These are phyloP conservation scores for Amphipyra berbera DNA, from an alignment of 2,888 invertebrate genomes.

Conservation along the genomic window DNA sequence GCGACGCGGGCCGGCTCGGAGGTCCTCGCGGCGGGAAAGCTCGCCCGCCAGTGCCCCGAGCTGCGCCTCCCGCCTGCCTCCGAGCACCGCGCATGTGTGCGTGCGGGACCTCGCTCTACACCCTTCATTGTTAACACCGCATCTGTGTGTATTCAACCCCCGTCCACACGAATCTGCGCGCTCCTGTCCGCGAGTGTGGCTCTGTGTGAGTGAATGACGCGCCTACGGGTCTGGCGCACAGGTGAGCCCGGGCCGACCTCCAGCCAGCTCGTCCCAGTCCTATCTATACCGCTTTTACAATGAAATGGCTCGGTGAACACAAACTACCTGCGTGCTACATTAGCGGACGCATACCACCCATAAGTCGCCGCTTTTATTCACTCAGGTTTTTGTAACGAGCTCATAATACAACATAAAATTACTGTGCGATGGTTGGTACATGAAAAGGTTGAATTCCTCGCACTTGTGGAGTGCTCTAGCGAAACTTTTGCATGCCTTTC, in stretches of 20 bases:
- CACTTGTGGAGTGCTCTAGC: slow-evolving; percentile 58
- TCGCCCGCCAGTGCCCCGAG: slow-evolving; percentile 85
- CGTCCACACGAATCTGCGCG: slow-evolving; percentile 49
- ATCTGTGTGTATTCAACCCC: slow-evolving; percentile 50
- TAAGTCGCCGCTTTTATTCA: slow-evolving; percentile 60
- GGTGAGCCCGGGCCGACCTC: slow-evolving; percentile 87
- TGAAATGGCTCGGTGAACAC: slow-evolving; percentile 82
- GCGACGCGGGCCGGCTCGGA: slow-evolving; percentile 74
- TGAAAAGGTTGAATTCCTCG: slow-evolving; percentile 62
- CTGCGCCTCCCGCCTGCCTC: slow-evolving; percentile 63
- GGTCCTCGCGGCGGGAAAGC: slow-evolving; percentile 85
- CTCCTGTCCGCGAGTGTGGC: slow-evolving; percentile 46
- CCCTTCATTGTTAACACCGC: slow-evolving; percentile 60
- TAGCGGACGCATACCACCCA: slow-evolving; percentile 71
- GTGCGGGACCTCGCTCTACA: slow-evolving; percentile 57
- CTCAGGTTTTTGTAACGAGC: slow-evolving; percentile 49
- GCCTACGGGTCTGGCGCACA: slow-evolving; percentile 83
- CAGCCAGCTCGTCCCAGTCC: slow-evolving; percentile 74
- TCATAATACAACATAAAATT: slow-evolving; percentile 44
- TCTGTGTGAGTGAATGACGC: slow-evolving; percentile 77
- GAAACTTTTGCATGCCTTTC: slow-evolving; percentile 68
- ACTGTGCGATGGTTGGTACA: slow-evolving; percentile 39
- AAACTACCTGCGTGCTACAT: slow-evolving; percentile 82
- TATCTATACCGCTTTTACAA: slow-evolving; percentile 84
- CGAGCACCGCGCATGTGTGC: slow-evolving; percentile 61